phyloP scores from a whole-genome alignment of 2,797 vertebrate species.

The Falco rusticolus region DNA sequence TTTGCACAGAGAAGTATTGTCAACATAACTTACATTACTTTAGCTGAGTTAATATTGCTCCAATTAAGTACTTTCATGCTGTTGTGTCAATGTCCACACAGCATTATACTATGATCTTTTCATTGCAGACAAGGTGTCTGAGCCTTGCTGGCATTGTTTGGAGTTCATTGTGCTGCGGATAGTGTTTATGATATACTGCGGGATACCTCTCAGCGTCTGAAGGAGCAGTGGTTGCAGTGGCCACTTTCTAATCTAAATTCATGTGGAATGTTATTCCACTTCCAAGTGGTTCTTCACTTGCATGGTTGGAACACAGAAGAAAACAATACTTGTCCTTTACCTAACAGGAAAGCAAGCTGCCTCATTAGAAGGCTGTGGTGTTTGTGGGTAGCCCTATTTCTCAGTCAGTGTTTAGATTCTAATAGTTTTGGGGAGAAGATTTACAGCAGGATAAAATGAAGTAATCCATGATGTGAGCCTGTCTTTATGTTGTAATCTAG shows the following conservation, averaged over 20 bases:
- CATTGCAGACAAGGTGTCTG: conserved; percentile 49
- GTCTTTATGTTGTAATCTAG: not conserved
- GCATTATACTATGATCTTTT: not conserved
- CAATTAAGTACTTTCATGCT: conserved; percentile 32
- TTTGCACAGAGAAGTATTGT: conserved; percentile 36
- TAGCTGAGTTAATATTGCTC: not conserved
- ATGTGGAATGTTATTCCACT: not conserved
- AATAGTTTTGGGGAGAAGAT: not conserved
- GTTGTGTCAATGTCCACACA: not conserved
- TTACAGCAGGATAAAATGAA: not conserved
- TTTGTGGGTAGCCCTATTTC: not conserved
- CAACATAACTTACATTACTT: conserved; percentile 1
- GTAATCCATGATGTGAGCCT: not conserved
- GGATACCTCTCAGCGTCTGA: not conserved
- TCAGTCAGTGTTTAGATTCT: not conserved
- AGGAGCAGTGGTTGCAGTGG: not conserved
- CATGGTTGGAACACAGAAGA: not conserved
- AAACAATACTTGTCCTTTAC: not conserved
- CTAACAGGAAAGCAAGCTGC: not conserved
- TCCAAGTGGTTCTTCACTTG: not conserved
- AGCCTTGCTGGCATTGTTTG: conserved; percentile 4
- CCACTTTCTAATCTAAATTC: not conserved
- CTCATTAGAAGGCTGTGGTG: not conserved
- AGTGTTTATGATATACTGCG: not conserved
- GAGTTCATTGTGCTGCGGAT: not conserved